Evolutionary conservation across 2,113 vertebrate genomes (phyloP).

Genomic region (Sylvicapra grimmia): DNA sequence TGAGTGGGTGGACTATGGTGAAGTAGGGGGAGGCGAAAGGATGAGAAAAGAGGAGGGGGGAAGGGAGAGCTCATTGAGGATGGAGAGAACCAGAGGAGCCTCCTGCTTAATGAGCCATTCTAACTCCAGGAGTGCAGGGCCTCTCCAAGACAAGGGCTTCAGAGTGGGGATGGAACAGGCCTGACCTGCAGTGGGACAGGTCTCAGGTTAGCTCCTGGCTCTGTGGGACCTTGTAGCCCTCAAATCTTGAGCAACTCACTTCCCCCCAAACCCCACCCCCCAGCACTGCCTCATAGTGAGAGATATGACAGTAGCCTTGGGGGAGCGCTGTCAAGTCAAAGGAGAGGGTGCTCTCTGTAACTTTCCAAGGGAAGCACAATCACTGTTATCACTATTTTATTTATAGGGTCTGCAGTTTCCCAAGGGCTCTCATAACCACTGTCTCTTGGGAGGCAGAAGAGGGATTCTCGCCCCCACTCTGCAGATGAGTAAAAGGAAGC

Average conservation of each 20-base stretch:
- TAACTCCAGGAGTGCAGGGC: neutral
- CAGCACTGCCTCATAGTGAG: neutral
- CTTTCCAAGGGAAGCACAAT: accelerated
- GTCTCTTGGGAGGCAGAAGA: neutral
- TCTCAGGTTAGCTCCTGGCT: neutral
- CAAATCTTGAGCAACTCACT: neutral
- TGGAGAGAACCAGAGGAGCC: neutral
- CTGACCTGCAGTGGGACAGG: neutral
- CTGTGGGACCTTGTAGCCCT: neutral
- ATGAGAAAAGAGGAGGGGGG: neutral
- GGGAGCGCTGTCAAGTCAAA: neutral
- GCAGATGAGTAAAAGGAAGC: neutral
- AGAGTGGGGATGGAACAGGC: neutral
- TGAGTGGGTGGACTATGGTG: neutral
- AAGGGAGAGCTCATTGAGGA: neutral
- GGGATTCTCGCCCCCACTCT: neutral
- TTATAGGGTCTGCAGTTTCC: neutral
- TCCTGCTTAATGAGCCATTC: neutral
- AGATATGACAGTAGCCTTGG: neutral
- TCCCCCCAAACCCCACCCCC: neutral
- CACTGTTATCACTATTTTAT: too few species aligned
- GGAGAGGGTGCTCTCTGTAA: neutral
- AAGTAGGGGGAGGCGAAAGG: neutral
- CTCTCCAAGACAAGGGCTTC: neutral
- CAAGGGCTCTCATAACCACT: neutral